Base-by-base conservation (phyloP, 2,888 invertebrate genomes). In the Biston stratarius region DNA sequence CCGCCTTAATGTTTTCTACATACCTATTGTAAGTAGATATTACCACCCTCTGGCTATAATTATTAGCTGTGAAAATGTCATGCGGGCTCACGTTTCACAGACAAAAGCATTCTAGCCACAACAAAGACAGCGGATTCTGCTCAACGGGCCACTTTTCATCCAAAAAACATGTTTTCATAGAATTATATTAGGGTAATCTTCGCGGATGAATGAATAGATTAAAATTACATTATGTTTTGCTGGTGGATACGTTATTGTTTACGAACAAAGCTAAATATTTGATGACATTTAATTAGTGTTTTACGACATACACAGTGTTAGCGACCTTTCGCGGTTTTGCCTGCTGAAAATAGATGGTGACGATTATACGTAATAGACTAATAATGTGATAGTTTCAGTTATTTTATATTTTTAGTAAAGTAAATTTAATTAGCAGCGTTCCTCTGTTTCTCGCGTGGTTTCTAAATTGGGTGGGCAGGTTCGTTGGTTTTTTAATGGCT, bases 131-230 rank as follows among this genome's bases (percentile, higher is more conserved):
- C 36, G 45, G 62, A 64, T 64, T 69, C 47, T 59, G n/a, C 61
- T 56, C 56, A 60, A 45, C 42, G 49, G 47, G 15, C 53, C 15
- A 56, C 42, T 51, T 64, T 69, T 58, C 12, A 40, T 47, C 40
- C 47, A 68, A 68, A 66, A 67, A 71, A 70, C 58, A 71, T 65
- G 70, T 65, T 71, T 65, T 64, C 64, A 47, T 56, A 24, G 40
- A 66, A 53, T 57, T 58, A 59, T 71, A 70, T 75, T 69, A 67
- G 40, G 70, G 15, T 73, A 73, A 75, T 72, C 64, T 72, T 56
- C 51, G 34, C 55, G 51, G 66, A 66, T 71, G 61, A 73, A 68
- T 71, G 55, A 71, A 70, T 73, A 63, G 55, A 64, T 47, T 59
- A 45, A 51, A 58, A 67, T 67, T 59, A 61, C 64, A 49, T 62